Base-by-base conservation (phyloP, 2,888 invertebrate species). In the Ptychoptera contaminata region DNA sequence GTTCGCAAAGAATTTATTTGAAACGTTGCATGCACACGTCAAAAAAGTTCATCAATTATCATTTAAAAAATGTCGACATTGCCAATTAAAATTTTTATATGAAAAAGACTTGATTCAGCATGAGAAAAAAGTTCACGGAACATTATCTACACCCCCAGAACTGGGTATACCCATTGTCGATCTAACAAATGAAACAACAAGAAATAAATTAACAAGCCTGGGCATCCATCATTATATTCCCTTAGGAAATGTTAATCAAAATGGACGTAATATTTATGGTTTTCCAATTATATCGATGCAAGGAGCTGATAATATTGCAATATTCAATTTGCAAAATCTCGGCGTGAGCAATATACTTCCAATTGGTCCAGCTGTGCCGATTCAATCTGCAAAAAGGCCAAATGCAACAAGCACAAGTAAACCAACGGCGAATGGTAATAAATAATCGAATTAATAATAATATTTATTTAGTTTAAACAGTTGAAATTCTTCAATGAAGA, bases 161-260 rank as follows among this genome's bases (percentile, higher is more conserved):
- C 62, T 83, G 46, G 82, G 81, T 0, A 63, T 83, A 52, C 84
- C 83, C 0, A 74, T 83, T 1, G 77, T 83, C 0, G 82, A 83
- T 56, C 58, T 83, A 23, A 77, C 78, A 40, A 76, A 79, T 47
- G 76, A 78, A 9, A 76, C 77, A 11, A 73, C 77, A 16, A 61
- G 81, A 42, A 72, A 73, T 52, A 71, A 77, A 51, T 65, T 83
- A 10, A 70, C 73, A 49, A 71, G 63, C 55, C 65, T 82, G 55
- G 83, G 83, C 37, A 79, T 83, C 49, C 74, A 76, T 55, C 79
- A 77, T 64, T 82, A 77, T 61, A 82, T 84, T 53, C 82, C 83
- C 1, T 57, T 83, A 48, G 77, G 78, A 2, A 76, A 77, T 51
- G 65, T 75, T 16, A 74, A 74, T 47, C 73, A 72, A 48, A 53